Conservation (phyloP, 1,140 invertebrate species). For the Drosophila subobscura region DNA sequence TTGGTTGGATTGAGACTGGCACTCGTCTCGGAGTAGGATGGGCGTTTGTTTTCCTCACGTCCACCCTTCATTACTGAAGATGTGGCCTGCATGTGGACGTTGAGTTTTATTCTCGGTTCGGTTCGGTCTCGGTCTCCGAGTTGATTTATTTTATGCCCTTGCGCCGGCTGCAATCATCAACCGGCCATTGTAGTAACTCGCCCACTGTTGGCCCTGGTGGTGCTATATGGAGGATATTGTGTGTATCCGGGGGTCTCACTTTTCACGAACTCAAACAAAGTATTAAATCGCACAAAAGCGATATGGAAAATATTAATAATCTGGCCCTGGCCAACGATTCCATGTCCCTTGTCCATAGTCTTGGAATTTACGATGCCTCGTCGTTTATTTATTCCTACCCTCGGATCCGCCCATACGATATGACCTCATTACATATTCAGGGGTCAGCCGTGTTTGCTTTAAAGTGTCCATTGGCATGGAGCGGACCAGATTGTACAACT, state of each 20-base stretch:
- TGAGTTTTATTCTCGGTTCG: constrained; percentile 59
- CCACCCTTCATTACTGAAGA: constrained; percentile 18
- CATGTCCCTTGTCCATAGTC: constrained; percentile 38
- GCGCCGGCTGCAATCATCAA: constrained; percentile 40
- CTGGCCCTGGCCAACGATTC: constrained; percentile 22
- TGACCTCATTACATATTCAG: constrained; percentile 46
- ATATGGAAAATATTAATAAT: constrained; percentile 81
- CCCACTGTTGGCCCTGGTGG: constrained; percentile 5
- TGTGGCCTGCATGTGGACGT: constrained; percentile 67
- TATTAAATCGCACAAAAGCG: constrained; percentile 60
- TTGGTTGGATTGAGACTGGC: constrained; percentile 50
- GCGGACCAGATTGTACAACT: constrained; percentile 5
- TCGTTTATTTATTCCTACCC: constrained; percentile 58
- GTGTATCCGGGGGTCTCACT: constrained; percentile 36
- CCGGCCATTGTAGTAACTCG: constrained; percentile 40
- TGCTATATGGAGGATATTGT: neutral
- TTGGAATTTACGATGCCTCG: constrained; percentile 49
- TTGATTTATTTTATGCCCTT: constrained; percentile 67
- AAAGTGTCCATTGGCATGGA: constrained; percentile 19
- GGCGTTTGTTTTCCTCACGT: constrained; percentile 12
- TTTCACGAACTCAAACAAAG: constrained; percentile 72
- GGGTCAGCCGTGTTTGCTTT: constrained; percentile 32
- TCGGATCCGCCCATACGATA: constrained; percentile 9
- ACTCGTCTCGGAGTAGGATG: constrained; percentile 10
- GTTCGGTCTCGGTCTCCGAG: constrained; percentile 14